Base-by-base conservation (phyloP, 2,113 vertebrate genomes). In the Odocoileus hemionus region DNA sequence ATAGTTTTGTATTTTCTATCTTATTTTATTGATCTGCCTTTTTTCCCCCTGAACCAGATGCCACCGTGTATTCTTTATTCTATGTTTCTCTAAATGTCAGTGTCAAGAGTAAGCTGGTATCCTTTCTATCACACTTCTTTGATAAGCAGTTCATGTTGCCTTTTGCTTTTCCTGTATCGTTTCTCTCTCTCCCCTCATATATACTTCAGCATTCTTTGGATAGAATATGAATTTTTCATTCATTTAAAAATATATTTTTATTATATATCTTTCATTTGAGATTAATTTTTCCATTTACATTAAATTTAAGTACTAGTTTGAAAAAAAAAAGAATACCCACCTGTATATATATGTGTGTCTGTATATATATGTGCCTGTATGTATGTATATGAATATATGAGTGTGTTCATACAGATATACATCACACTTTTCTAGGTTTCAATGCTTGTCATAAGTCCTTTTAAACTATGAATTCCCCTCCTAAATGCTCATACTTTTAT, bases 11-110 rank as follows among this genome's bases (percentile, higher is more conserved):
- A 86, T 94, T 95, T 95, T 93, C 26, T 79, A 86, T 86, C 76
- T 95, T 94, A 57, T 82, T 96, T 93, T 70, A 95, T 89, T 55
- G 50, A 83, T 70, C 79, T 92, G 17, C n/a, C n/a, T 96, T 90
- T 82, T 45, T 61, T 57, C 1, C 5, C 55, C 39, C 21, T 76
- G 7, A 4, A 43, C 13, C 11, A 55, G 80, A 92, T 64, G 76
- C 47, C 33, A 64, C n/a, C 52, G 55, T 30, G 9, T 74, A 76
- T 76, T 80, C 30, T 97, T 84, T 86, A 28, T 5, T 91, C 26
- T 61, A 45, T 91, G 28, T 96, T 95, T 96, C 88, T 95, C n/a
- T 89, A 86, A 97, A 91, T 92, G 80, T 95, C 67, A 93, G 5
- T 74, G 36, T 91, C 39, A 55, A 83, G 10, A 96, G 36, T n/a